Conservation (phyloP, 1,140 invertebrate species). For the Zaprionus gabonicus region DNA sequence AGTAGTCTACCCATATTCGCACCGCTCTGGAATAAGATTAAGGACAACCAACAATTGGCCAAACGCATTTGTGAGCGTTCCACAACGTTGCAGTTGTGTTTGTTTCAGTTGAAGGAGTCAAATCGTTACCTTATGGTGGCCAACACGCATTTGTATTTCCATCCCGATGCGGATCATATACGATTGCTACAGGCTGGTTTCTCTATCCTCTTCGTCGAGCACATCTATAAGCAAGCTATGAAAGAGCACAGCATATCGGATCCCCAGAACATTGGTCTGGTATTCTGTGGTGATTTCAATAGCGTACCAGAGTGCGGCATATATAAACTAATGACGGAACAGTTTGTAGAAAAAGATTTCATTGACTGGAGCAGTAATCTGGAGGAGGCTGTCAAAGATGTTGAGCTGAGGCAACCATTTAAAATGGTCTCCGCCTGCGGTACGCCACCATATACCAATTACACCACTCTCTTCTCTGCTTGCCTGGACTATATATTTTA, state of each 20-base stretch:
- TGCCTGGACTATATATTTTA: constrained; percentile 98
- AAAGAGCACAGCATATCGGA: constrained; percentile 85
- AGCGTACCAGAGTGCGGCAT: constrained; percentile 92
- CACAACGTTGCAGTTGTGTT: constrained; percentile 85
- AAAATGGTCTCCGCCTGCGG: constrained; percentile 90
- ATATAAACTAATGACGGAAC: constrained; percentile 90
- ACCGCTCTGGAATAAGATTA: constrained; percentile 87
- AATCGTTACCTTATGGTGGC: constrained; percentile 89
- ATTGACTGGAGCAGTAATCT: constrained; percentile 90
- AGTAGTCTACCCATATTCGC: constrained; percentile 86
- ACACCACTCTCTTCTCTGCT: constrained; percentile 91
- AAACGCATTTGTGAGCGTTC: constrained; percentile 87
- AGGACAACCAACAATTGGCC: constrained; percentile 86
- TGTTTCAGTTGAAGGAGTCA: constrained; percentile 86
- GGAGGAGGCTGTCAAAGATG: constrained; percentile 87
- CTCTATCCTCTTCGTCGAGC: constrained; percentile 86
- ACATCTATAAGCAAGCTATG: constrained; percentile 85
- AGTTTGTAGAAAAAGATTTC: constrained; percentile 87
- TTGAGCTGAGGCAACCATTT: constrained; percentile 88
- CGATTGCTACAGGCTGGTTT: constrained; percentile 91
- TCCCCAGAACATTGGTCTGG: constrained; percentile 86
- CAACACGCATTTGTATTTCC: constrained; percentile 97
- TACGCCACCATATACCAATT: constrained; percentile 93
- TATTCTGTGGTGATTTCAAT: constrained; percentile 95
- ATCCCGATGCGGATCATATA: constrained; percentile 94